Evolutionary conservation across 2,797 vertebrate species (phyloP), one percentile per base, ranked within the genome.

Genomic region (Chaetodon trifasciatus): DNA sequence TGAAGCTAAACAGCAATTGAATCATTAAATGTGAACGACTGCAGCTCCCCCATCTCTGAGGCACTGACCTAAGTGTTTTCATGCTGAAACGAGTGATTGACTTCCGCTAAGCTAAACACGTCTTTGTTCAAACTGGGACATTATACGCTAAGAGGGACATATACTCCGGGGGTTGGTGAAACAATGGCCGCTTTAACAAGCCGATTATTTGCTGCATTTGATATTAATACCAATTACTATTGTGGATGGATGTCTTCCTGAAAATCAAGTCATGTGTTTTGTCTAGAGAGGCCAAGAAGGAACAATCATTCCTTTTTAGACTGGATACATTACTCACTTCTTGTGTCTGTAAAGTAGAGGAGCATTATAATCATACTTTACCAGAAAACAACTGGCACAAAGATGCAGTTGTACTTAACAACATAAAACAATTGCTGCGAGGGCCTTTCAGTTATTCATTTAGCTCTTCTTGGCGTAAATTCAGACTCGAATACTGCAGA

Each of bases 61-160:
- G 90, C 91, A 82, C 86, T 89, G 91, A 90, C 91, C 85, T 79
- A 89, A 93, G 92, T 90, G 93, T 93, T 91, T 92, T 94, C 94
- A 93, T 82, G 92, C 92, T 92, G 89, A 94, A 94, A 88, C 73
- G 71, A 94, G 87, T 88, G 89, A 93, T 88, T 93, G 92, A 90
- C 87, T 93, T 93, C 88, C 86, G 81, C 90, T 89, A 84, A 87
- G 89, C 90, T 91, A 89, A 90, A 86, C 87, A 87, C 78, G 69
- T 83, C 89, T 94, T 91, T 94, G 90, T 92, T 91, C 85, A 84
- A 94, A 93, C 74, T 91, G 86, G 94, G 91, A 85, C 91, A 93
- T 86, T 87, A 76, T 61, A 78, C 35, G 87, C 86, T 87, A 44
- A 84, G 78, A 93, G 89, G 80, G 87, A 89, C 84, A 85, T 80